phyloP scores from a whole-genome alignment of 2,888 invertebrate species.

The Glomeris marginata region DNA sequence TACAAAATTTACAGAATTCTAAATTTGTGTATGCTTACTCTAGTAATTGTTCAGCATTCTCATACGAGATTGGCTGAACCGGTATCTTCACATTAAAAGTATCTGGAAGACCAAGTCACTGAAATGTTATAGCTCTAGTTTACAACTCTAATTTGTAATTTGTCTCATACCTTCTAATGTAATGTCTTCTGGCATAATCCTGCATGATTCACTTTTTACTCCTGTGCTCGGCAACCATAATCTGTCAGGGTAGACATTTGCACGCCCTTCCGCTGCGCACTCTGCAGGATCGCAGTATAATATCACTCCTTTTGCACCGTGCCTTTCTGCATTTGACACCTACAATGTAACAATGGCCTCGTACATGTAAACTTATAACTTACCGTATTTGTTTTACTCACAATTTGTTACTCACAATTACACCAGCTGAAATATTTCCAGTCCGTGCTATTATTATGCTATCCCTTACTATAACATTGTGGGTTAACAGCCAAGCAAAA shows the following conservation, averaged over 20 bases:
- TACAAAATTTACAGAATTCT: too few species aligned
- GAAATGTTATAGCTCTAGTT: slow-evolving; percentile 21
- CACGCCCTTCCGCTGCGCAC: slow-evolving; percentile 21
- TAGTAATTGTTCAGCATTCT: slow-evolving; percentile 17
- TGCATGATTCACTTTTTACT: slow-evolving; percentile 27
- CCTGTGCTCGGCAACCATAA: slow-evolving; percentile 30
- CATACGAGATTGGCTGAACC: slow-evolving; percentile 20
- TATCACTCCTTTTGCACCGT: slow-evolving; percentile 28
- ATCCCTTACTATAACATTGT: too few species aligned
- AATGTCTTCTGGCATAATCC: neutral
- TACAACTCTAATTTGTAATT: slow-evolving; percentile 30
- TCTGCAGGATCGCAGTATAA: slow-evolving; percentile 30
- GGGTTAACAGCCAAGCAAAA: neutral
- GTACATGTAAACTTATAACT: too few species aligned
- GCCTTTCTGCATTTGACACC: slow-evolving; percentile 24
- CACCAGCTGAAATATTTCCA: too few species aligned
- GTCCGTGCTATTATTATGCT: too few species aligned
- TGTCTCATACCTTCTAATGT: slow-evolving; percentile 24
- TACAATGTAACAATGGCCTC: slow-evolving; percentile 25
- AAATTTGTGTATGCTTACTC: slow-evolving; percentile 2
- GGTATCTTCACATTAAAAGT: slow-evolving; percentile 14
- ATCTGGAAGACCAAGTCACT: neutral
- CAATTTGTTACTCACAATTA: too few species aligned
- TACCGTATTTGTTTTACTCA: too few species aligned
- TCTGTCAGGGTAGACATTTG: slow-evolving; percentile 25